These are phyloP conservation scores for Peromyscus polionotus DNA, from an alignment of 2,113 vertebrate species.

Conservation along the genomic window DNA sequence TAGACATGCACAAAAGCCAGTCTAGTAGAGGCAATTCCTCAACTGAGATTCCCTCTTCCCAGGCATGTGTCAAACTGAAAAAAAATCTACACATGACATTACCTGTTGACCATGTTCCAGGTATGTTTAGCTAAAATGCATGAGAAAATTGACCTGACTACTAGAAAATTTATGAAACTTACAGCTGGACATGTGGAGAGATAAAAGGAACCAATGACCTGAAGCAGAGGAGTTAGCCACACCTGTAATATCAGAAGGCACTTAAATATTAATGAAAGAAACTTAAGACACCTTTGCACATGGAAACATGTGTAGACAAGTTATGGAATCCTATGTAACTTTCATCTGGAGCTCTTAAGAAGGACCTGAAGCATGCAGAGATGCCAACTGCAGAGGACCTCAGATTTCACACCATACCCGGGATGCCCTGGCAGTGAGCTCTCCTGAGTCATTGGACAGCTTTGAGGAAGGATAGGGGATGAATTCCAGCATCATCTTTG, in stretches of 20 bases:
- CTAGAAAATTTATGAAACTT: neutral
- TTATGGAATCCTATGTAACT: neutral
- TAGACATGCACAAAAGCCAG: neutral
- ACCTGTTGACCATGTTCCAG: neutral
- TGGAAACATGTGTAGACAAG: neutral
- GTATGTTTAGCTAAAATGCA: neutral
- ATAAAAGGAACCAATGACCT: neutral
- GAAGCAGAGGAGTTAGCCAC: neutral
- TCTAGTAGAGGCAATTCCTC: neutral
- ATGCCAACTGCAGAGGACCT: no score
- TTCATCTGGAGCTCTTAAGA: neutral
- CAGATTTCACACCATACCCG: neutral
- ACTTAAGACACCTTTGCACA: neutral
- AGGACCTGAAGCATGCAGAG: neutral
- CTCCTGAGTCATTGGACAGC: neutral
- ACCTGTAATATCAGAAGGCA: neutral
- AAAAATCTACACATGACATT: no score
- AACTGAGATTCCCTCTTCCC: neutral
- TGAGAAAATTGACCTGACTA: neutral
- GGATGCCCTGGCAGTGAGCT: rapidly evolving
- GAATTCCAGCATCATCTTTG: neutral
- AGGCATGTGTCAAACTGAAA: neutral
- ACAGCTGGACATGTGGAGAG: neutral
- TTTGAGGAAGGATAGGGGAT: neutral
- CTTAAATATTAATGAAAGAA: neutral